Evolutionary conservation across 2,113 vertebrate species (phyloP), one percentile per base, ranked within the genome.

Genomic region (Gallinago undulata): DNA sequence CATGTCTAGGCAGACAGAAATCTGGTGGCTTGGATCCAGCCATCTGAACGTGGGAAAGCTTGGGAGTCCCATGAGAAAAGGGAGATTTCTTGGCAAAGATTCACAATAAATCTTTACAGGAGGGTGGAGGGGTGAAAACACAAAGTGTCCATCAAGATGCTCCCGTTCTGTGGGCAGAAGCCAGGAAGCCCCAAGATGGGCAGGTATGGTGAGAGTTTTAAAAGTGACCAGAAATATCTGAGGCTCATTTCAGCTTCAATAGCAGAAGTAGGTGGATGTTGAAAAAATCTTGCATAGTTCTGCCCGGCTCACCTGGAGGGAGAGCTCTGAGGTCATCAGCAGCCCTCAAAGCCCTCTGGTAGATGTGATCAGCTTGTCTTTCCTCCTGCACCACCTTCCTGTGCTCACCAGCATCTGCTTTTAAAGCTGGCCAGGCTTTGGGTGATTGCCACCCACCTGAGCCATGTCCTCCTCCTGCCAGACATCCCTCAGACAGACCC

Each of bases 61-160:
- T 87, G 55, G 59, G 77, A 84, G 50, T 77, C 35, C 84, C 84
- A 80, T 0, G 1, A 91, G 81, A 91, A 93, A 87, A 74, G 27
- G 81, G 48, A 77, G 39, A 64, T 78, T 81, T 94, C 81, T 95
- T 89, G 81, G 73, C 59, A 94, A 86, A 87, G 81, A 39, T 33
- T 84, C 84, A 77, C 48, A 39, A 37, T 17, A 56, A 63, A 78
- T 66, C 68, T 90, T 87, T 77, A 87, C 0, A 18, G 51, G 55
- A 94, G 37, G 90, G 60, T 39, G 45, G 63, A 93, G 33, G 81
- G 45, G 19, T 77, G n/a, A 51, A 91, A 93, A 77, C 53, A 53
- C 8, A 27, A 86, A 89, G 50, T 39, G 56, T 43, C 68, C 39
- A 41, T 81, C 73, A 84, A 59, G 50, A 74, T 69, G 53, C 27